A percentile compares a stretch with the other conserved stretches of the same genome.
Conservation (phyloP, 2,888 invertebrate genomes). For the Sphaerophoria rueppellii region DNA sequence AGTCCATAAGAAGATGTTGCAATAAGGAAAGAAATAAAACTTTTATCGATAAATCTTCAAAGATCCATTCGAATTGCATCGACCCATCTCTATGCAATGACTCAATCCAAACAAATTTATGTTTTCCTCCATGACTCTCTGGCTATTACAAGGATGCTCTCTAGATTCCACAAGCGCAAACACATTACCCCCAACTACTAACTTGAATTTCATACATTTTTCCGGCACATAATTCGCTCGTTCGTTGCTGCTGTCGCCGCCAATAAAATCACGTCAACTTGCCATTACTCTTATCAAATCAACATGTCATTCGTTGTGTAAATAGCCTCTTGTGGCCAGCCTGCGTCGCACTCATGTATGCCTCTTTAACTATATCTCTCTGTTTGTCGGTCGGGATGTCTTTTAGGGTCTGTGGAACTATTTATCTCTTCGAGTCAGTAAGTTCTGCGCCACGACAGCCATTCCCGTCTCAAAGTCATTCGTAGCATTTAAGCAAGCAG, state of each 20-base stretch:
- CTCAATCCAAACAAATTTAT: conserved; percentile 51
- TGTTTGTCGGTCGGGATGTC: conserved; percentile 36
- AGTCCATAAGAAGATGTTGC: too few relatives aligned
- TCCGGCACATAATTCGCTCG: conserved; percentile 64
- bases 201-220: conserved; percentile 60
- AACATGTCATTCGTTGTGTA: conserved; percentile 66
- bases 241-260: conserved; percentile 61
- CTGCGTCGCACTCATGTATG: conserved; percentile 18
- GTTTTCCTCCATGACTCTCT: conserved; percentile 26
- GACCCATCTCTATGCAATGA: conserved; percentile 38
- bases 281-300: conserved; percentile 70
- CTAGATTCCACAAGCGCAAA: conserved; percentile 25
- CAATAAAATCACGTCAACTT: conserved; percentile 69
- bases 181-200: conserved; percentile 24
- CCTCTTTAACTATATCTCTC: conserved; percentile 42
- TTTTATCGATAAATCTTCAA: conserved; percentile 1
- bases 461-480: background rate
- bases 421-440: conserved; percentile 60
- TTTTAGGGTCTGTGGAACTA: conserved; percentile 48
- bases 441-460: conserved; percentile 20
- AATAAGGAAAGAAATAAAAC: background rate
- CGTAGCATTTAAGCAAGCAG: conserved; percentile 25
- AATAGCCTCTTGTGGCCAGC: conserved; percentile 49
- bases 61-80: conserved; percentile 7
- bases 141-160: background rate